Conservation (phyloP, 2,888 invertebrate species). For the Amblyjoppa fuscipennis region DNA sequence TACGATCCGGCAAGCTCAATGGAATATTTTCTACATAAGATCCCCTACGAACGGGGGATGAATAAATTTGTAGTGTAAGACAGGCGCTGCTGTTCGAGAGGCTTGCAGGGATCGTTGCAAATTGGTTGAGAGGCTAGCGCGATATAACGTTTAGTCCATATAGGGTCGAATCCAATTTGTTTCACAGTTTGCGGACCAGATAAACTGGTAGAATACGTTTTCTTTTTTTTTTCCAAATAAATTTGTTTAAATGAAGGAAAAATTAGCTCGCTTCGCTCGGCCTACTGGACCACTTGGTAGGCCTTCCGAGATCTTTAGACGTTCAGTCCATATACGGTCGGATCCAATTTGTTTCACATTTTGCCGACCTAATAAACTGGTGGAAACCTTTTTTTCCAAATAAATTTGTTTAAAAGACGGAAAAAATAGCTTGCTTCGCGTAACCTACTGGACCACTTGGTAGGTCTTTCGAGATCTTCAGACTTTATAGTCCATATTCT, state of each 20-base stretch:
- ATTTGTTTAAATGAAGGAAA: too few relatives aligned
- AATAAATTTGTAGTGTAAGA: constrained; percentile 52
- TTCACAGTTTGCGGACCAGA: background rate
- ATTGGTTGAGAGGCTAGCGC: constrained; percentile 50
- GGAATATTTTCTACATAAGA: constrained; percentile 62
- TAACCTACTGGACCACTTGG: background rate
- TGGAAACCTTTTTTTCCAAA: background rate
- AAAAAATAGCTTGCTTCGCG: background rate
- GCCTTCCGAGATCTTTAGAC: too few relatives aligned
- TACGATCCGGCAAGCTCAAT: constrained; percentile 60
- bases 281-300: too few relatives aligned
- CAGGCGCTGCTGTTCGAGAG: constrained; percentile 28
- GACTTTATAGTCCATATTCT: too few relatives aligned
- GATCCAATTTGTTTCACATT: background rate
- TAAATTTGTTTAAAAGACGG: too few relatives aligned
- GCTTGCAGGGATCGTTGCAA: constrained; percentile 58
- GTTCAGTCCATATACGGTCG: background rate
- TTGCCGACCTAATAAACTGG: constrained; percentile 14
- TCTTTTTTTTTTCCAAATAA: background rate
- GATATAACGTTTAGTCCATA: constrained; percentile 2
- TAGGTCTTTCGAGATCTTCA: background rate
- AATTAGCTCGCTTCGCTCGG: too few relatives aligned
- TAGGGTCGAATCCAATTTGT: constrained; percentile 1
- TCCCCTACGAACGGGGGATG: constrained; percentile 48
- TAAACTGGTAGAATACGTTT: constrained; percentile 8